Percentiles rank a stretch among this genome's conserved stretches.
These are phyloP conservation scores for Sciurus vulgaris DNA, from an alignment of 2,797 vertebrate genomes.

Conservation along the genomic window DNA sequence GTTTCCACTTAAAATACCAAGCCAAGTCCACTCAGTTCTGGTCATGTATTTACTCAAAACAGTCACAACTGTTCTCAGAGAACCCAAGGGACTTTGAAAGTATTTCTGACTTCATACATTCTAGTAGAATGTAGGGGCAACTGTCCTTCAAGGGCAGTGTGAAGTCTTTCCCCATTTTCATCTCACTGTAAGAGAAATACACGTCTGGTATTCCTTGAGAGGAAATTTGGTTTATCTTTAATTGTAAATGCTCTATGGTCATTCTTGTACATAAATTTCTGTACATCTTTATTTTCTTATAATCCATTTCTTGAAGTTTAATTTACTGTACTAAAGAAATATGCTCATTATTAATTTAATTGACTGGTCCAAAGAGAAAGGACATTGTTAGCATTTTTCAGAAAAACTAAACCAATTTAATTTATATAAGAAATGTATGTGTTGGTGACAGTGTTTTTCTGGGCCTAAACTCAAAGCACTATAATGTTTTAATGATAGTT, in stretches of 20 bases:
- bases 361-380: not conserved
- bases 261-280: constrained; percentile 24
- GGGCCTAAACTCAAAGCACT: constrained; percentile 43
- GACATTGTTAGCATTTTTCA: constrained; percentile 32
- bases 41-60: not conserved
- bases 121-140: not conserved
- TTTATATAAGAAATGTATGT: constrained; percentile 37
- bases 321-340: constrained; percentile 37
- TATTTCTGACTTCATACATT: not conserved
- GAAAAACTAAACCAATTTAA: constrained; percentile 38
- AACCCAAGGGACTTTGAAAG: constrained; percentile 28
- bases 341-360: constrained; percentile 56
- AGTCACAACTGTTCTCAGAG: not conserved
- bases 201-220: constrained; percentile 7
- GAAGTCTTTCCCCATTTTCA: constrained; percentile 1
- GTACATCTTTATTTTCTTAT: not conserved
- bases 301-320: constrained; percentile 53
- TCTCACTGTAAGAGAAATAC: constrained; percentile 31
- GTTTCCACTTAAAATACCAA: constrained; percentile 6
- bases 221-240: constrained; percentile 27
- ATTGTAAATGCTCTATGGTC: constrained; percentile 6
- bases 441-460: constrained; percentile 35
- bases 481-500: constrained; percentile 40
- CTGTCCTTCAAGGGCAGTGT: not conserved
- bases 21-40: not conserved